Evolutionary conservation across 2,888 invertebrate genomes (phyloP), one percentile per base, ranked within the genome.

Genomic region (Dinocampus coccinellae): DNA sequence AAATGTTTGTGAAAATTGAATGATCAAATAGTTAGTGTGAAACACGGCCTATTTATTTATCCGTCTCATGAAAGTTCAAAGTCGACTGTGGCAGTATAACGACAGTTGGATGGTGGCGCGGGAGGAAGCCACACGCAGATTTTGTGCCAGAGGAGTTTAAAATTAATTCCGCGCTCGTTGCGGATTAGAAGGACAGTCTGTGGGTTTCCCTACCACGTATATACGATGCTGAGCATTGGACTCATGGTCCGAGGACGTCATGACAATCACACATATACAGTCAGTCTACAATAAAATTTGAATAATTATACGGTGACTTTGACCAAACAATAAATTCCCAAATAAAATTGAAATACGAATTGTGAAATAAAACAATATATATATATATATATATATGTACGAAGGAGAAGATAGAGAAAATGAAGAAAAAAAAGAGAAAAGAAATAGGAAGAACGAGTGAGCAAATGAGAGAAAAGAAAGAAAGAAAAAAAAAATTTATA

Each of bases 161-260:
- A 84, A 84, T 83, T 83, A 84, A 85, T 85, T 83, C 81, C 77
- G 73, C 72, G 75, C 74, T 77, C 73, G 79, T 79, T 81, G 63
- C 29, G 82, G 79, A 83, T 83, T 81, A 83, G 79, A 75, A 79
- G 79, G 78, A 82, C 80, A 79, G 77, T 80, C 77, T 71, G 75
- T 75, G 78, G 81, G 82, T 81, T 84, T 84, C 82, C 75, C 78
- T 78, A 68, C 76, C 75, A 65, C 53, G 72, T 74, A 72, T 75
- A 69, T 67, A 72, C 20, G 22, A 65, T 65, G 52, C 36, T 61
- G 33, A 39, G 3, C 33, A 26, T 20, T 55, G 33, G 22, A 36
- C 61, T 36, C 61, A 13, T 61, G 61, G 20, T 52, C 52, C 64
- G 52, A 64, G 64, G 53, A 64, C 64, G 22, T 47, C n/a, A 39